Base-by-base conservation (phyloP, 2,113 vertebrate species). In the Oreochromis tanganicae region DNA sequence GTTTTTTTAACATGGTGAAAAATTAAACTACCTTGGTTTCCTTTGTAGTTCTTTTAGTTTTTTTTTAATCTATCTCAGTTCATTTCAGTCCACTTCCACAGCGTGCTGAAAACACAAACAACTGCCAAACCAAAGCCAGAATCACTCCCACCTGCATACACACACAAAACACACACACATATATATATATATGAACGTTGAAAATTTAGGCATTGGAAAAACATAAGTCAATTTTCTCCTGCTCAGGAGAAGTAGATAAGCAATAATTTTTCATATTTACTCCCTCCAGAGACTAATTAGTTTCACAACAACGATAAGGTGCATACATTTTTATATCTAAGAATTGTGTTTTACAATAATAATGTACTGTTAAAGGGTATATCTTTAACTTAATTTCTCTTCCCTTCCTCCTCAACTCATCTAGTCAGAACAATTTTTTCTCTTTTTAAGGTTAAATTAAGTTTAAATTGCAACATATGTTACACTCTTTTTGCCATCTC, bases 1-100 rank as follows among this genome's bases (percentile, higher is more conserved):
- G 59, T 19, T 90, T 90, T 90, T 81, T 12, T 19, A 84, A 84
- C 48, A 11, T 75, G n/a, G 63, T 89, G 80, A 89, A 84, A 91
- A 91, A 90, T 82, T n/a, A 88, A 80, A 84, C 83, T 79, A 71
- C 80, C 78, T 43, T 11, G 27, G 12, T 75, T 73, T 46, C 27
- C 17, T 24, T 43, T 78, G 16, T 78, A 8, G 27, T 78, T 78
- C 16, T 32, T 52, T 50, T 32, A 5, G 24, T 10, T 7, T 36
- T 50, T 29, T 12, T 1, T 82, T 84, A 19, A 63, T 63, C 46
- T 84, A 75, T 50, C 82, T 80, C 56, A 46, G 12, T 83, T 85
- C 81, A 73, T 34, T 81, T 88, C 52, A 85, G 19, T 36, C 41
- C 68, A 71, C 78, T 89, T 86, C 63, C 85, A 88, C 86, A 59